Evolutionary conservation across 2,113 vertebrate genomes (phyloP).

Genomic region (Ardeotis arabs): DNA sequence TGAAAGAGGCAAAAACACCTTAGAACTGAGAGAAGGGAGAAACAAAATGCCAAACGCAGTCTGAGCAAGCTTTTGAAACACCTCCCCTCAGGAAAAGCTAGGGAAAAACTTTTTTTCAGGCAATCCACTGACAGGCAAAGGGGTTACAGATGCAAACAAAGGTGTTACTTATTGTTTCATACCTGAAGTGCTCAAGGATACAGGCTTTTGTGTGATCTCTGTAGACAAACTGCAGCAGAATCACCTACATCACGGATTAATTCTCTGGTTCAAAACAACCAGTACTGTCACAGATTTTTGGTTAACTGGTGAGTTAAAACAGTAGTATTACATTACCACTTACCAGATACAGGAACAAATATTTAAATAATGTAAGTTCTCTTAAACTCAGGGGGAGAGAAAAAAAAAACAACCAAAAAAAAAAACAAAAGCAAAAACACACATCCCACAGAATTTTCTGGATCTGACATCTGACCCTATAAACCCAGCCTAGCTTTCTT

Average conservation of each 20-base stretch:
- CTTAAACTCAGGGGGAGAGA: background rate
- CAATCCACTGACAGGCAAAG: background rate
- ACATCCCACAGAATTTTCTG: background rate
- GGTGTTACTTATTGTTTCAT: background rate
- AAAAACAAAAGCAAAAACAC: no score
- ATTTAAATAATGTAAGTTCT: background rate
- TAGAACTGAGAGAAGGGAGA: background rate
- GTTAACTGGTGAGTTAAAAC: background rate
- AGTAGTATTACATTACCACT: background rate
- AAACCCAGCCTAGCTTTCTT: background rate
- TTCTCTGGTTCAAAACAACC: background rate
- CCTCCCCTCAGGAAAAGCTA: background rate
- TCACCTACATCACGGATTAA: background rate
- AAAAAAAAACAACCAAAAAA: no score
- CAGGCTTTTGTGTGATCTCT: background rate
- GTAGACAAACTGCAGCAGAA: background rate
- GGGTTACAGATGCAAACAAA: background rate
- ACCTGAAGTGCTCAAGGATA: background rate
- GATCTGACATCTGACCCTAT: background rate
- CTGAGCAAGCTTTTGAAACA: background rate
- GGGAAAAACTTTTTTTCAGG: background rate
- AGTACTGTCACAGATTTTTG: background rate
- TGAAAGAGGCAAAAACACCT: background rate
- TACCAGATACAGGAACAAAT: background rate
- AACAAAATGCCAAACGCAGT: conserved; percentile 13